A percentile compares a stretch with the other conserved stretches of the same genome.
Evolutionary conservation across 2,797 vertebrate species (phyloP).

Genomic region (Sebastes diploproa): DNA sequence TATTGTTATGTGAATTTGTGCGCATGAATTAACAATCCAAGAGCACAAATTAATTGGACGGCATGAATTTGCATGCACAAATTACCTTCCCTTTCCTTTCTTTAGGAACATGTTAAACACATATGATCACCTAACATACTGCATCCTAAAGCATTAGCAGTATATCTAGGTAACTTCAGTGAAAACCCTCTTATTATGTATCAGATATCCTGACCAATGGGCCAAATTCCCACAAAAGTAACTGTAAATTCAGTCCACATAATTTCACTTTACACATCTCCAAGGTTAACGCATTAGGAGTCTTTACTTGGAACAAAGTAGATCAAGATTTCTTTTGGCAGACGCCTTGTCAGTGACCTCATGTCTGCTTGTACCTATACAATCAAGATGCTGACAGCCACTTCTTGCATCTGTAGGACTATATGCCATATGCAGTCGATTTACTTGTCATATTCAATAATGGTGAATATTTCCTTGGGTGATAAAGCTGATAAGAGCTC

Average conservation of each 20-base stretch:
- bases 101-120: not conserved
- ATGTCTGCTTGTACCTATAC: conserved; percentile 11
- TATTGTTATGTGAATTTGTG: not conserved
- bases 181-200: not conserved
- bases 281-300: not conserved
- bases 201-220: not conserved
- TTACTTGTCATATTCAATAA: conserved; percentile 13
- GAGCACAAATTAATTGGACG: not conserved
- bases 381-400: not conserved
- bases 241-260: not conserved
- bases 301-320: not conserved
- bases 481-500: conserved; percentile 9
- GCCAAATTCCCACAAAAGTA: not conserved
- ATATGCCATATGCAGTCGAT: conserved; percentile 41
- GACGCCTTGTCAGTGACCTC: conserved; percentile 20
- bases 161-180: not conserved
- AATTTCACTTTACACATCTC: not conserved
- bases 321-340: not conserved
- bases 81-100: not conserved
- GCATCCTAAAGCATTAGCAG: not conserved
- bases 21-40: not conserved
- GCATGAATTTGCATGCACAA: not conserved
- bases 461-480: not conserved
- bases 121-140: not conserved
- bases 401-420: conserved; percentile 2